Conservation (phyloP, 2,113 vertebrate species). For the Cacatua alba region DNA sequence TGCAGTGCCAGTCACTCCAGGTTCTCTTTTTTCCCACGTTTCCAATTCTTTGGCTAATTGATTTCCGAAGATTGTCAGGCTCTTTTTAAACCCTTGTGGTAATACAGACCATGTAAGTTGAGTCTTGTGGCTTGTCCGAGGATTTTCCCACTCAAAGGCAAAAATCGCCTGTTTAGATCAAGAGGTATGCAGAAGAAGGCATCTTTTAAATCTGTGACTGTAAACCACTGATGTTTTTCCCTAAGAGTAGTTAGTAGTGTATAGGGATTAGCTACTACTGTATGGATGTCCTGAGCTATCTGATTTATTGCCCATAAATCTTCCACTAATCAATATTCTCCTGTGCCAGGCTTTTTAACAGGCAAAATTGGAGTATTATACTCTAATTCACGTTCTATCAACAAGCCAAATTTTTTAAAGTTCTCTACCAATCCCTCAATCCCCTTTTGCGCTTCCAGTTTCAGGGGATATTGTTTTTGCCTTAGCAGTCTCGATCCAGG, state of each 20-base stretch:
- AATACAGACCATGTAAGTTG: neutral
- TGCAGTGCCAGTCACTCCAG: neutral
- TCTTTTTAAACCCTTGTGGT: neutral
- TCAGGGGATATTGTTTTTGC: neutral
- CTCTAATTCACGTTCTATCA: neutral
- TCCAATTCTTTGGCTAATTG: neutral
- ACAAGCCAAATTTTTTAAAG: neutral
- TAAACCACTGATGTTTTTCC: neutral
- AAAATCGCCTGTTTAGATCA: neutral
- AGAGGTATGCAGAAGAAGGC: neutral
- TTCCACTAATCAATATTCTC: neutral
- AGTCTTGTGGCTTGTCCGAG: neutral
- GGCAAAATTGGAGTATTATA: too few relatives aligned
- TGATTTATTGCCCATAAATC: too few relatives aligned
- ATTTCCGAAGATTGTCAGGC: fast-evolving
- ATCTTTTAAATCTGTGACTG: neutral
- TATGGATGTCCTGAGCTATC: too few relatives aligned
- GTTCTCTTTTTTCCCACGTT: neutral
- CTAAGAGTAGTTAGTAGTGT: too few relatives aligned
- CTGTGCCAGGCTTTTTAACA: too few relatives aligned
- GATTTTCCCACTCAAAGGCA: neutral
- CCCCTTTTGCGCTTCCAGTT: too few relatives aligned
- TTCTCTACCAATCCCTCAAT: too few relatives aligned
- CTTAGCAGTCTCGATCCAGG: neutral
- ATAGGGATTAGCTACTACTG: too few relatives aligned